Conservation (phyloP, 2,888 invertebrate species). For the Lepas anatifera region DNA sequence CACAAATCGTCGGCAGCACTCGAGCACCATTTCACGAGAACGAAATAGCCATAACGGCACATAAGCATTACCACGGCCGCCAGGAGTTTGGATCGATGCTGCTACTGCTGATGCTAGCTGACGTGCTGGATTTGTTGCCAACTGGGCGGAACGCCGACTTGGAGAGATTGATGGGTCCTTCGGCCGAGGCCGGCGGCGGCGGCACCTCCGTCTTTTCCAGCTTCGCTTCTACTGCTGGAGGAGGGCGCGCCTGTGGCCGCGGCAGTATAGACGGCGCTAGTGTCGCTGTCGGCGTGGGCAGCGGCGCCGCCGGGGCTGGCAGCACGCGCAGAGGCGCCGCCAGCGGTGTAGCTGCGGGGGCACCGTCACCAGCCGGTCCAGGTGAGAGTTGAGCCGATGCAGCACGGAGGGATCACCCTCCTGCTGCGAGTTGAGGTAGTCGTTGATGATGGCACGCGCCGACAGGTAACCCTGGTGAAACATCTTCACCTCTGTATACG, state of each 20-base stretch:
- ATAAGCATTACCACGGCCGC: neutral
- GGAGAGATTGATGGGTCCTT: neutral
- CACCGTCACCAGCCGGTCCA: conserved; percentile 8
- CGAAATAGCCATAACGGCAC: neutral
- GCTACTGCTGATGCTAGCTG: too few species aligned
- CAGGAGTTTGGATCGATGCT: neutral
- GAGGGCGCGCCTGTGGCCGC: neutral
- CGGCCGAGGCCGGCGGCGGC: neutral
- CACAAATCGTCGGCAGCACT: too few species aligned
- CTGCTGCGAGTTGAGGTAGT: conserved; percentile 3
- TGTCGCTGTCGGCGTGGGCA: neutral
- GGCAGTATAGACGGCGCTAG: neutral
- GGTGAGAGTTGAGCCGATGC: conserved; percentile 1
- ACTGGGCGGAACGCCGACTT: neutral
- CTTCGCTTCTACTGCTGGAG: too few species aligned
- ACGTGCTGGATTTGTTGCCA: too few species aligned
- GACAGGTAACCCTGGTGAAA: conserved; percentile 12
- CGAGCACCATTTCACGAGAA: too few species aligned
- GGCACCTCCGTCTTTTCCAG: too few species aligned
- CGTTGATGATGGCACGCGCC: conserved; percentile 7
- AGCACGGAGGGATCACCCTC: neutral
- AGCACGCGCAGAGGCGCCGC: neutral
- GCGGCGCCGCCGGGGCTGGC: neutral
- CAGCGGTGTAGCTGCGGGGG: neutral
- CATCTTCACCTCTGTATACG: conserved; percentile 10